Base-by-base conservation (phyloP, 2,113 vertebrate genomes). In the Nettapus auritus region DNA sequence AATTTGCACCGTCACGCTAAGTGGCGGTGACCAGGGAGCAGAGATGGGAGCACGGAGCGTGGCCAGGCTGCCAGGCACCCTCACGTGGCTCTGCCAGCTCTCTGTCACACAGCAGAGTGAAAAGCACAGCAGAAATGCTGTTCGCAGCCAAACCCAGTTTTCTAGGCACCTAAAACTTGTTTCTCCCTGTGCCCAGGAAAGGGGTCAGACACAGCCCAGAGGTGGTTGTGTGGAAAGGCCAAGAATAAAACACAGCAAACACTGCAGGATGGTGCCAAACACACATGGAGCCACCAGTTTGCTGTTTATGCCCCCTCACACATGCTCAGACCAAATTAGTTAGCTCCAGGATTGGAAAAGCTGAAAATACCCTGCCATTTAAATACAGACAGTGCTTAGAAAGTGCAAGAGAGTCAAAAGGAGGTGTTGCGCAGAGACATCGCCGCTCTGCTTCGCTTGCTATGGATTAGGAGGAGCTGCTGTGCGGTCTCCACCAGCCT, bases 1-100 rank as follows among this genome's bases (percentile, higher is more conserved):
- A 96, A 97, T 97, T 97, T 97, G 93, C 79, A 94, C 81, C 53
- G 6, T 97, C 90, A 87, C 26, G 6, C 70, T 97, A 96, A 95
- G 89, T 94, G 90, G 18, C 46, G 46, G 18, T 93, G 96, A 94
- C 90, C 90, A 7, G 40, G 80, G 60, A 78, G 88, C 60, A 23
- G 33, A 85, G 66, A 8, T 20, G 69, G 69, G 59, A 82, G 82
- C 57, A 3, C 2, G 12, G 42, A 81, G 50, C 23, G 13, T 25
- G 50, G 50, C 23, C 22, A 3, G 22, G 48, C 48, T 50, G 48
- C 50, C 23, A 13, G 60, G 64, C 73, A 55, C 22, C 79, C 59
- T 23, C 22, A 48, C 36, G 59, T 12, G 1, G 82, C 57, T 20
- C 69, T 26, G 66, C 81, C 12, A 4, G 50, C 50, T 26, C 50